A percentile compares a stretch with the other conserved stretches of the same genome.
phyloP scores from a whole-genome alignment of 2,113 vertebrate genomes.

The Eulacestoma nigropectus region DNA sequence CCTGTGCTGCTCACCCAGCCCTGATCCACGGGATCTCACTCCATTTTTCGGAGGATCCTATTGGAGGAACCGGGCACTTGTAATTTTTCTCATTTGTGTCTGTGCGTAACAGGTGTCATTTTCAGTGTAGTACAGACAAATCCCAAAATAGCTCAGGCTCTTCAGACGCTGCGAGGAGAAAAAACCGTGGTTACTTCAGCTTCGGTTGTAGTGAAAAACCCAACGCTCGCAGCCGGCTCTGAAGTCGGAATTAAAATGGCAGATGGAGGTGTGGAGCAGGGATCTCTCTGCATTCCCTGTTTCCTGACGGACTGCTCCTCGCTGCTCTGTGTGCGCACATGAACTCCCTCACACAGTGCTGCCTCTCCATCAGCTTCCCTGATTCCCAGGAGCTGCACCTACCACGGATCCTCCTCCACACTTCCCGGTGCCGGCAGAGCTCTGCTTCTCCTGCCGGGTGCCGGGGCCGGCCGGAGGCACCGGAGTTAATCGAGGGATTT shows the following conservation, averaged over 20 bases:
- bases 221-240: slow-evolving; percentile 5
- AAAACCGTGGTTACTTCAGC: slow-evolving; percentile 56
- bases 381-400: slow-evolving; percentile 1
- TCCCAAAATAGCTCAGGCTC: slow-evolving; percentile 65
- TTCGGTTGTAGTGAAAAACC: slow-evolving; percentile 53
- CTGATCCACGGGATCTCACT: not conserved
- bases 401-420: slow-evolving; percentile 4
- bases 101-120: slow-evolving; percentile 67
- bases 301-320: not conserved
- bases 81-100: slow-evolving; percentile 32
- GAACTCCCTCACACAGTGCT: not conserved
- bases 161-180: slow-evolving; percentile 34
- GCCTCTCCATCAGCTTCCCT: not conserved
- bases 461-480: not conserved
- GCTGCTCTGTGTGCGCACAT: not conserved
- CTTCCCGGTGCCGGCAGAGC: not conserved
- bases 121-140: slow-evolving; percentile 66
- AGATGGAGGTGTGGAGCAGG: not conserved
- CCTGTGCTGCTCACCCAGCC: not conserved
- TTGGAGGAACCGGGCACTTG: not conserved
- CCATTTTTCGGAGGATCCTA: not conserved
- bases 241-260: slow-evolving; percentile 38
- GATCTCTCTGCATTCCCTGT: not conserved
- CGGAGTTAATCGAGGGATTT: not conserved
- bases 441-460: not conserved